phyloP scores from a whole-genome alignment of 2,888 invertebrate genomes.

The Noctua fimbriata region DNA sequence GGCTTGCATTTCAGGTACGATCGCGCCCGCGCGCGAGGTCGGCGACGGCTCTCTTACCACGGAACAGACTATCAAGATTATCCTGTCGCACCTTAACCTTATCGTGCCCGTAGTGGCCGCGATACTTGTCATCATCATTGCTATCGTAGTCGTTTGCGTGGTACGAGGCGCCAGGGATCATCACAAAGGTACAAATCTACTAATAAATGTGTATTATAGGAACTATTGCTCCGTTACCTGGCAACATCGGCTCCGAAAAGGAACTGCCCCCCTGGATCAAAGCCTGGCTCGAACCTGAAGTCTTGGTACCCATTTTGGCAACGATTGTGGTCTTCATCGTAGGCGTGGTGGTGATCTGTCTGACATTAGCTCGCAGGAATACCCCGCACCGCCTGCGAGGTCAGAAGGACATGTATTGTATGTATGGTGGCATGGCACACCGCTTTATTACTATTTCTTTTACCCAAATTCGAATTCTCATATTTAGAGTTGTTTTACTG shows the following conservation, averaged over 20 bases:
- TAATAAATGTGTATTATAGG: constrained; percentile 87
- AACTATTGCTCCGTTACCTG: constrained; percentile 94
- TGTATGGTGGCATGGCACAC: constrained; percentile 90
- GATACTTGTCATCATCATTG: constrained; percentile 97
- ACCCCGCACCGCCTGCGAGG: constrained; percentile 95
- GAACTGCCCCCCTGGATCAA: constrained; percentile 94
- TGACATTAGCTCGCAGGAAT: constrained; percentile 95
- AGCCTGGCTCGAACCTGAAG: constrained; percentile 96
- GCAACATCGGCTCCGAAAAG: constrained; percentile 89
- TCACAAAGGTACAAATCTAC: constrained; percentile 93
- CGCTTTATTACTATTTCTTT: constrained; percentile 78
- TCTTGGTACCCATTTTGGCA: constrained; percentile 97
- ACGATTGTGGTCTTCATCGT: constrained; percentile 97
- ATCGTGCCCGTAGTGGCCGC: constrained; percentile 98
- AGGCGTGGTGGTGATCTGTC: constrained; percentile 97
- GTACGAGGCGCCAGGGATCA: constrained; percentile 95
- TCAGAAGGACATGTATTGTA: constrained; percentile 94
- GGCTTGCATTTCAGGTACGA: constrained; percentile 96
- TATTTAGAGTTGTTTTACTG: constrained; percentile 30
- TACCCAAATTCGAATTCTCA: constrained; percentile 42
- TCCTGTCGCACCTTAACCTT: constrained; percentile 97
- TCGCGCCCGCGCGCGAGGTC: constrained; percentile 96
- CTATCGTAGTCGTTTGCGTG: constrained; percentile 97
- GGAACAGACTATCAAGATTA: constrained; percentile 96
- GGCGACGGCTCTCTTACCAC: constrained; percentile 92